A percentile compares a stretch with the other conserved stretches of the same genome.
These are phyloP conservation scores for Proctacanthus coquilletti DNA, from an alignment of 1,140 invertebrate species.

Conservation along the genomic window DNA sequence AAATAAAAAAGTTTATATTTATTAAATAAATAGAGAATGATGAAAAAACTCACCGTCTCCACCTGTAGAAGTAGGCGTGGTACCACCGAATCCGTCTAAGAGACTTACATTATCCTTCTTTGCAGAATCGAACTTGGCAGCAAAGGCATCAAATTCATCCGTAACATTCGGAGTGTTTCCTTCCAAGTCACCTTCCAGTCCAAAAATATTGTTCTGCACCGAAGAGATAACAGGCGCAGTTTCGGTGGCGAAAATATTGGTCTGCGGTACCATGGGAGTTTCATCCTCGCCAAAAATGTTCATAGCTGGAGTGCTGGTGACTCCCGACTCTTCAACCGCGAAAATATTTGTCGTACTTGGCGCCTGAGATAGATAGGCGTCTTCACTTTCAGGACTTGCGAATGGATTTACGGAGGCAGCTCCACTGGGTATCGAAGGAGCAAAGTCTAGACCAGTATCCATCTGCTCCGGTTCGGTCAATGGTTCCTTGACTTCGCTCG, in stretches of 20 bases:
- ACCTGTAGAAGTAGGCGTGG: conserved; percentile 16
- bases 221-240: conserved; percentile 8
- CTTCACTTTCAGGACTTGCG: conserved; percentile 29
- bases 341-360: conserved; percentile 26
- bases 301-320: conserved; percentile 6
- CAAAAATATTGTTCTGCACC: conserved; percentile 25
- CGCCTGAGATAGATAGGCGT: conserved; percentile 12
- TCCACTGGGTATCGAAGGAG: conserved; percentile 14
- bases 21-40: background rate
- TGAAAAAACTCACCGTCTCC: conserved; percentile 18
- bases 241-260: conserved; percentile 4
- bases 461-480: conserved; percentile 20
- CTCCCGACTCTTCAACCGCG: conserved; percentile 10
- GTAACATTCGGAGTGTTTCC: conserved; percentile 12
- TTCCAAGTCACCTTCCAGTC: conserved; percentile 9
- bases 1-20: background rate
- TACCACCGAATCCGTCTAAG: conserved; percentile 32
- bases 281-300: conserved; percentile 9
- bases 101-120: conserved; percentile 35
- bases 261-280: conserved; percentile 5
- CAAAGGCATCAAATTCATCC: conserved; percentile 69
- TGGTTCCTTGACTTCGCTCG: conserved; percentile 3
- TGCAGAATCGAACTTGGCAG: conserved; percentile 66
- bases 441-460: conserved; percentile 26
- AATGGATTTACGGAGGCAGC: conserved; percentile 32